Conservation (phyloP, 2,797 vertebrate species). For the Falco naumanni region DNA sequence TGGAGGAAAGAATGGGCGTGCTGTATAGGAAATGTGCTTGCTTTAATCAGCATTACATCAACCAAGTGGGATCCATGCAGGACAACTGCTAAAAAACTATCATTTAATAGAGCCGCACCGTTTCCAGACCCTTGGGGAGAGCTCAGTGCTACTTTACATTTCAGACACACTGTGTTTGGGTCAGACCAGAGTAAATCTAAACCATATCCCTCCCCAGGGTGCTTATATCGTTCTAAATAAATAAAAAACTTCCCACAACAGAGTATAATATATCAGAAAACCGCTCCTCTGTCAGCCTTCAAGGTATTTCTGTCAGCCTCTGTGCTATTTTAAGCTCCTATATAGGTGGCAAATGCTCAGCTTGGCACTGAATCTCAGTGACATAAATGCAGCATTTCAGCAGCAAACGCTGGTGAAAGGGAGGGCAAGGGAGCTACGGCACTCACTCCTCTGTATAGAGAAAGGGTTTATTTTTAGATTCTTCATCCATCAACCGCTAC, state of each 20-base stretch:
- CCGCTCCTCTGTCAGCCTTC: slow-evolving; percentile 11
- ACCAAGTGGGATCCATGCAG: background rate
- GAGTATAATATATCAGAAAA: slow-evolving; percentile 23
- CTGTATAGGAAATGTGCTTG: background rate
- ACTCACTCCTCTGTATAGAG: background rate
- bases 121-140: background rate
- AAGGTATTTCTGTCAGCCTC: slow-evolving; percentile 53
- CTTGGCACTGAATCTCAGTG: slow-evolving; percentile 46
- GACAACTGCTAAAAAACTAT: slow-evolving; percentile 2
- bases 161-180: background rate
- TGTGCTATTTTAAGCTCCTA: slow-evolving; percentile 57
- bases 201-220: background rate
- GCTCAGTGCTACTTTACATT: background rate
- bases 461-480: background rate
- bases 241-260: slow-evolving; percentile 41
- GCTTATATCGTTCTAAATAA: slow-evolving; percentile 58
- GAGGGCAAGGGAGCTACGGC: background rate
- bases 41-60: background rate
- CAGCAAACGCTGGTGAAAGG: background rate
- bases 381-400: slow-evolving; percentile 23
- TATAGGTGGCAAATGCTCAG: slow-evolving; percentile 3
- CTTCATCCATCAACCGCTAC: background rate
- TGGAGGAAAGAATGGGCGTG: background rate
- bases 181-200: slow-evolving; percentile 44
- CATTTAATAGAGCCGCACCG: background rate